Evolutionary conservation across 2,113 vertebrate species (phyloP).

Genomic region (Todiramphus saurophagus): DNA sequence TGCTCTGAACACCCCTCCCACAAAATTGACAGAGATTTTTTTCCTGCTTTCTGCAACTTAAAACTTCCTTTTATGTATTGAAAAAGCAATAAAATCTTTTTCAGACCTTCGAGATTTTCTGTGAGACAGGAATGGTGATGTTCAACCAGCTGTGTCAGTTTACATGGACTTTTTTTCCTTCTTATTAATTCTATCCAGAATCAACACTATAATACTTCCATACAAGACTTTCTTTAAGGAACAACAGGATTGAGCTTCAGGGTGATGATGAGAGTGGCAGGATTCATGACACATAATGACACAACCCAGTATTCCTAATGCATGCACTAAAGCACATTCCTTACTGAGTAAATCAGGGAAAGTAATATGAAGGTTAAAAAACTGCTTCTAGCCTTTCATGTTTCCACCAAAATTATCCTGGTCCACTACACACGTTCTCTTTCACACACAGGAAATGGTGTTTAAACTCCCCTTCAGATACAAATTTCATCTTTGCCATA

Average conservation of each 20-base stretch:
- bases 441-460: not conserved
- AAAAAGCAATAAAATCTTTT: not conserved
- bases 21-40: not conserved
- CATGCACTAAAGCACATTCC: constrained; percentile 27
- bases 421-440: not conserved
- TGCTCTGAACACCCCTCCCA: not conserved
- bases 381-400: not conserved
- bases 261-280: constrained; percentile 38
- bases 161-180: not conserved
- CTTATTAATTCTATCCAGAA: not conserved
- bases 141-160: not conserved
- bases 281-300: constrained; percentile 14
- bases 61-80: not conserved
- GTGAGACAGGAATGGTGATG: not conserved
- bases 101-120: not conserved
- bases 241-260: constrained; percentile 13
- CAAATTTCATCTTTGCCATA: not conserved
- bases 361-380: constrained; percentile 42
- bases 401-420: not conserved
- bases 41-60: not conserved
- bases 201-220: not conserved
- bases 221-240: not conserved
- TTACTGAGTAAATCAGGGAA: constrained; percentile 46
- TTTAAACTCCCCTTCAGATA: not conserved
- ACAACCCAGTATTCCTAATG: constrained; percentile 4